A percentile compares a stretch with the other conserved stretches of the same genome.
Conservation (phyloP, 2,797 vertebrate genomes). For the Cheirogaleus major region DNA sequence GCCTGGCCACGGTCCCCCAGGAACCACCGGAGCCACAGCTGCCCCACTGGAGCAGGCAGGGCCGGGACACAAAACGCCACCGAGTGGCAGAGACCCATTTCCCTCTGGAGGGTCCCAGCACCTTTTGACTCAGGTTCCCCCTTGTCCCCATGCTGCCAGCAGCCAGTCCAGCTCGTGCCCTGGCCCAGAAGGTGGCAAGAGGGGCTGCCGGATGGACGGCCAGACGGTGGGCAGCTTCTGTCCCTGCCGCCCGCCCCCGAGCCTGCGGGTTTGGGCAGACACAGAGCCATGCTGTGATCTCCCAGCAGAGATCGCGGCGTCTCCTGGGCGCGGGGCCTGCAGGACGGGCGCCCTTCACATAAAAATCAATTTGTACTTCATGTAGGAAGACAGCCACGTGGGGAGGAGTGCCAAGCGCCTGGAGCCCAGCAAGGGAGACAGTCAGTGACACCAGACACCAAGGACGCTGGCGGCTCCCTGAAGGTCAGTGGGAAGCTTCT, state of each 20-base stretch:
- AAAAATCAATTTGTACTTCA: background rate
- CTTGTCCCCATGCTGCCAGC: too few species aligned
- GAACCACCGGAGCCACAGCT: background rate
- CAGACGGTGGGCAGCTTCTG: background rate
- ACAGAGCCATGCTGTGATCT: background rate
- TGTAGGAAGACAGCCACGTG: background rate
- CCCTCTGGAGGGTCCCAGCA: rapidly evolving
- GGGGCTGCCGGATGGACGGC: background rate
- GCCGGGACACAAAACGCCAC: background rate
- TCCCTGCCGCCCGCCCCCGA: background rate
- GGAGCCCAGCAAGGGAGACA: background rate
- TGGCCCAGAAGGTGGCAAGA: background rate
- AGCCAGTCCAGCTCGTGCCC: background rate
- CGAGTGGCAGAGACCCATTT: background rate
- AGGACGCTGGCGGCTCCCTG: background rate
- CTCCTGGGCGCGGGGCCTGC: background rate
- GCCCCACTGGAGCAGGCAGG: background rate
- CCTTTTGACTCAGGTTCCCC: too few species aligned
- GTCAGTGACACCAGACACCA: background rate
- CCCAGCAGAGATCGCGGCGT: background rate
- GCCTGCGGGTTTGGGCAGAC: background rate
- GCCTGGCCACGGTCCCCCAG: background rate
- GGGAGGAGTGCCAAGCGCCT: background rate
- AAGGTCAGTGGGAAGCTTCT: background rate
- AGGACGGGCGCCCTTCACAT: background rate